These are phyloP conservation scores for Sabatieria punctata DNA, from an alignment of 2,888 invertebrate genomes.

Conservation along the genomic window DNA sequence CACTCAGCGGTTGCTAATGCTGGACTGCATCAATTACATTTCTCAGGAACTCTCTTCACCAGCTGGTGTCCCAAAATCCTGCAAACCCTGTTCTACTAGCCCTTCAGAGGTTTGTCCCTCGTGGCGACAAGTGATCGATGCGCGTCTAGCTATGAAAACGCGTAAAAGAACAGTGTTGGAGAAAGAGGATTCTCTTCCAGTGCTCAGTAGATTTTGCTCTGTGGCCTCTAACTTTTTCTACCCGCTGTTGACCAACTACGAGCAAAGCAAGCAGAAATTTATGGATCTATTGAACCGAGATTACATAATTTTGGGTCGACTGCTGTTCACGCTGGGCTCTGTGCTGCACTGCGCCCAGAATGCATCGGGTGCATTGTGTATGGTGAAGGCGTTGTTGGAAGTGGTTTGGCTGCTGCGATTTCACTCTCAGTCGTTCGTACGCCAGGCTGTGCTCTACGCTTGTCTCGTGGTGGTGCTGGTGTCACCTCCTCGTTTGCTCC, in stretches of 20 bases:
- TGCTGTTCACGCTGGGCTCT: neutral
- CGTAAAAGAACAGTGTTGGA: too few relatives aligned
- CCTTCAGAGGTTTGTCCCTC: neutral
- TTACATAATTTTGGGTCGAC: neutral
- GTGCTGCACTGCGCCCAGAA: neutral
- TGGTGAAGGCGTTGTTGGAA: constrained; percentile 46
- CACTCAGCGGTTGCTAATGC: neutral
- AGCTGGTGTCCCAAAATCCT: neutral
- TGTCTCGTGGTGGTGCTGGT: neutral
- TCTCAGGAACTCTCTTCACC: neutral
- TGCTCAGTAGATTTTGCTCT: neutral
- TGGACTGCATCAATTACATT: constrained; percentile 17
- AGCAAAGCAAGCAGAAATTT: neutral
- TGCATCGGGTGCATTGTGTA: neutral
- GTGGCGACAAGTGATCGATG: neutral
- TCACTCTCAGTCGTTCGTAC: constrained; percentile 49
- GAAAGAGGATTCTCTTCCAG: too few relatives aligned
- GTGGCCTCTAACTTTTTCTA: neutral
- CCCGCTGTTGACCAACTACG: neutral
- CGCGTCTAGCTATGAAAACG: neutral
- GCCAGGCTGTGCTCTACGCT: constrained; percentile 39
- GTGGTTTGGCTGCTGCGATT: constrained; percentile 50
- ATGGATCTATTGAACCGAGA: neutral
- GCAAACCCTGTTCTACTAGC: neutral
- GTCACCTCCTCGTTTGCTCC: neutral